Base-by-base conservation (phyloP, 2,888 invertebrate genomes). In the Rotaria socialis region DNA sequence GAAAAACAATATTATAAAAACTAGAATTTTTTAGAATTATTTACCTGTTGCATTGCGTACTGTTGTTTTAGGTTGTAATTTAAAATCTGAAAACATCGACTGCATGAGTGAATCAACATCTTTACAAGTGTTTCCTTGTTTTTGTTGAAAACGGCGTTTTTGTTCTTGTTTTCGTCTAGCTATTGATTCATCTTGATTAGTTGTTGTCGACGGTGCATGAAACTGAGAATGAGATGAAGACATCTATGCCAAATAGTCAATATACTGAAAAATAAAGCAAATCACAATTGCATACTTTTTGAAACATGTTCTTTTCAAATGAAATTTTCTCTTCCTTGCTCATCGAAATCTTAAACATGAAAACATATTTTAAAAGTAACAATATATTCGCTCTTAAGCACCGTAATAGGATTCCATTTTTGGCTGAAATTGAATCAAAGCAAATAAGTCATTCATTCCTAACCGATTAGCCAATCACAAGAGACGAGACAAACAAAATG, bases 61-160 rank as follows among this genome's bases (percentile, higher is more conserved):
- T 24, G 11, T 22, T 27, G 41, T 6, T 75, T 47, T 67, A 11
- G 67, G 0, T 80, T 80, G 80, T 47, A 80, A 47, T 80, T 80
- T 43, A 3, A 80, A 24, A 80, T 80, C 80, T 4, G 43, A 3
- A 47, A 80, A 80, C 80, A 80, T 80, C 8, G 80, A 22, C 47
- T 80, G 47, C 80, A 80, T 80, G 6, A 80, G 11, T 80, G 80
- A 47, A 80, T 80, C 47, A 5, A n/a, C 80, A 47, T 80, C 24
- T 43, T 22, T 24, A n/a, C 47, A 47, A 24, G 24, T 11, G 47
- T 47, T 43, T 16, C 35, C 35, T 67, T 27, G 27, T 67, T 35
- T 67, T n/a, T 80, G 80, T 47, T 80, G 80, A 80, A 80, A 80
- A 47, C 80, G 80, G 47, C 80, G 80, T 80, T 80, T 80, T 47